Conservation (phyloP, 2,113 vertebrate species). For the Clarias gariepinus region DNA sequence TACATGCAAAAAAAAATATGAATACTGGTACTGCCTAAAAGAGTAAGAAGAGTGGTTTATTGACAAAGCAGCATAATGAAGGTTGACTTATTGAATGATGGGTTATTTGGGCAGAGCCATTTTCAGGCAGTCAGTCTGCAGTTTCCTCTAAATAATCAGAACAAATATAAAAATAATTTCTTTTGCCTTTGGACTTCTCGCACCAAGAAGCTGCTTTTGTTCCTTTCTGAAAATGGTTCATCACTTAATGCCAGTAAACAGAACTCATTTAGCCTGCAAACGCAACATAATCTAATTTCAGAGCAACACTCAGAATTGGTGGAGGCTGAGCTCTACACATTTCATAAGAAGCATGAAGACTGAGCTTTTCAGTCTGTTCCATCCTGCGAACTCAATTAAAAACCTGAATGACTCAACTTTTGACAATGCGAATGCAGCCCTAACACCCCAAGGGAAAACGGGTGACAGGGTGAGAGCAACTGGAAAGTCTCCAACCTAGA, state of each 20-base stretch:
- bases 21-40: neutral
- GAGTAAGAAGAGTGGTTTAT: neutral
- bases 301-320: slow-evolving; percentile 32
- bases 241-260: slow-evolving; percentile 46
- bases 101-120: slow-evolving; percentile 23
- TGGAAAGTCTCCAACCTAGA: slow-evolving; percentile 30
- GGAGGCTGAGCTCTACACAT: slow-evolving; percentile 46
- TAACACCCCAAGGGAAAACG: slow-evolving; percentile 17
- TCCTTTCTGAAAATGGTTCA: slow-evolving; percentile 24
- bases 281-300: slow-evolving; percentile 63
- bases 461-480: slow-evolving; percentile 10
- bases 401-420: slow-evolving; percentile 29
- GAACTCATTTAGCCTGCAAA: slow-evolving; percentile 54
- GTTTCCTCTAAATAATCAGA: slow-evolving; percentile 20
- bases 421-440: slow-evolving; percentile 47
- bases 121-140: neutral
- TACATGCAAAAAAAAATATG: neutral
- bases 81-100: neutral
- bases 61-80: neutral
- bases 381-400: slow-evolving; percentile 61
- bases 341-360: slow-evolving; percentile 29
- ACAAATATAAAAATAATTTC: slow-evolving; percentile 10
- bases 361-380: slow-evolving; percentile 47
- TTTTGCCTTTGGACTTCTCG: slow-evolving; percentile 27
- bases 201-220: slow-evolving; percentile 19